Percentiles rank a stretch among this genome's conserved stretches.
Conservation (phyloP, 1,140 invertebrate genomes). For the Cepaea nemoralis region DNA sequence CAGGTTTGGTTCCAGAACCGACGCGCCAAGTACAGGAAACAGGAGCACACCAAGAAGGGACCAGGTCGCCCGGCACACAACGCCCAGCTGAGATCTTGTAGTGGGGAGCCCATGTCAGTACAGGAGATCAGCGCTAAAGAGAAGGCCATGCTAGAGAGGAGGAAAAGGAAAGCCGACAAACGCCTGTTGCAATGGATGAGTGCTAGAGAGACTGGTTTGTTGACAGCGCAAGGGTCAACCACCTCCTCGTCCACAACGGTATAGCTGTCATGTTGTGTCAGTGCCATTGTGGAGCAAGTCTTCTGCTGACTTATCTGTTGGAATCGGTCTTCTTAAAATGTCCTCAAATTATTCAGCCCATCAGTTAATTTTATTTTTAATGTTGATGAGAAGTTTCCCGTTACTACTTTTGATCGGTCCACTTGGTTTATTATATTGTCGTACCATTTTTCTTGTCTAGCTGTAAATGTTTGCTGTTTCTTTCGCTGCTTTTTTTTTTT, state of each 20-base stretch:
- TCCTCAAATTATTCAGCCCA: too few relatives aligned
- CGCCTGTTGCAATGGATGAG: slow-evolving; percentile 30
- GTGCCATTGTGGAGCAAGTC: too few relatives aligned
- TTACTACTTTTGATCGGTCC: too few relatives aligned
- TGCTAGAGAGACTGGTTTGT: neutral
- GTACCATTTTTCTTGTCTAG: too few relatives aligned
- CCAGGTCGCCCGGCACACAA: slow-evolving; percentile 98
- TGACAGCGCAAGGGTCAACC: neutral
- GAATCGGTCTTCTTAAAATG: too few relatives aligned
- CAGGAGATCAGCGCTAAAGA: slow-evolving; percentile 94
- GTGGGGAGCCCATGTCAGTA: slow-evolving; percentile 91
- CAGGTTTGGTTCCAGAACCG: slow-evolving; percentile 99
- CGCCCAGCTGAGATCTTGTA: slow-evolving; percentile 96
- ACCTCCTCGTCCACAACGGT: neutral
- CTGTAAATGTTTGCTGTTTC: too few relatives aligned
- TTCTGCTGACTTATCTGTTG: too few relatives aligned
- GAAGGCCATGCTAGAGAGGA: slow-evolving; percentile 79
- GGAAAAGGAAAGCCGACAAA: slow-evolving; percentile 80
- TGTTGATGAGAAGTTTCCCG: too few relatives aligned
- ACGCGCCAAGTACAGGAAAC: slow-evolving; percentile 98
- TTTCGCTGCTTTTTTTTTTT: too few relatives aligned
- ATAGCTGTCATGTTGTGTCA: slow-evolving; percentile 33
- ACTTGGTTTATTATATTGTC: too few relatives aligned
- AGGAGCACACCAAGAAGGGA: slow-evolving; percentile 99
- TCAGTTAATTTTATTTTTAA: too few relatives aligned